Evolutionary conservation across 2,113 vertebrate species (phyloP).

Genomic region (Cichladusa arquata): DNA sequence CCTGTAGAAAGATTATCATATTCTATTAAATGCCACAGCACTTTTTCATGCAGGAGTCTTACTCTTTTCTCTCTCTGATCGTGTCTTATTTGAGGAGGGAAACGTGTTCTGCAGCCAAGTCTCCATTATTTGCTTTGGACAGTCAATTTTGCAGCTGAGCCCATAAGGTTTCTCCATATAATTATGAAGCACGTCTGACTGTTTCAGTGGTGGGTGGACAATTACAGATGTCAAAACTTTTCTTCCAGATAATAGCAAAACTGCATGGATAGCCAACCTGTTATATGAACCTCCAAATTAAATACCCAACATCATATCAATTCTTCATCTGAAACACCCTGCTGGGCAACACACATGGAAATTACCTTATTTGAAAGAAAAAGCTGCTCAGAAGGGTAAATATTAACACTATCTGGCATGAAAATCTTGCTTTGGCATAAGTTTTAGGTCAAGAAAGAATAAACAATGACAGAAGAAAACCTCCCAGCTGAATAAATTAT

Average conservation of each 20-base stretch:
- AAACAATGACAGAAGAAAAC: background rate
- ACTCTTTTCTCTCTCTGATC: background rate
- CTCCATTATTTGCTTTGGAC: slow-evolving; percentile 48
- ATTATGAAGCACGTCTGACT: slow-evolving; percentile 37
- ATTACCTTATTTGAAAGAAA: slow-evolving; percentile 30
- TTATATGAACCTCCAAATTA: slow-evolving; percentile 20
- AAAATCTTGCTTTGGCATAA: slow-evolving; percentile 28
- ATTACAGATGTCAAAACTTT: slow-evolving; percentile 56
- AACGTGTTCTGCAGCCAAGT: background rate
- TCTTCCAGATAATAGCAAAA: slow-evolving; percentile 44
- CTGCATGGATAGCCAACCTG: slow-evolving; percentile 3
- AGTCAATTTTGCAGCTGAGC: slow-evolving; percentile 33
- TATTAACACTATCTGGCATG: slow-evolving; percentile 21
- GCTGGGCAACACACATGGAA: background rate
- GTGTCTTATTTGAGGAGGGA: background rate
- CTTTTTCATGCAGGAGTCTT: background rate
- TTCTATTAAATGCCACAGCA: background rate
- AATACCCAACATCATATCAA: slow-evolving; percentile 12
- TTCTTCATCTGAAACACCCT: slow-evolving; percentile 6
- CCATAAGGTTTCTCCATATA: slow-evolving; percentile 39
- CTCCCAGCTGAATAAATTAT: background rate
- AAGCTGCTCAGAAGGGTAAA: background rate
- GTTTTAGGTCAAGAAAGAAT: background rate
- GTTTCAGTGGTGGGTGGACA: slow-evolving; percentile 22
- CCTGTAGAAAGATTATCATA: background rate